A percentile compares a stretch with the other conserved stretches of the same genome.
Evolutionary conservation across 1,140 invertebrate species (phyloP).

Genomic region (Meteorus sp.): DNA sequence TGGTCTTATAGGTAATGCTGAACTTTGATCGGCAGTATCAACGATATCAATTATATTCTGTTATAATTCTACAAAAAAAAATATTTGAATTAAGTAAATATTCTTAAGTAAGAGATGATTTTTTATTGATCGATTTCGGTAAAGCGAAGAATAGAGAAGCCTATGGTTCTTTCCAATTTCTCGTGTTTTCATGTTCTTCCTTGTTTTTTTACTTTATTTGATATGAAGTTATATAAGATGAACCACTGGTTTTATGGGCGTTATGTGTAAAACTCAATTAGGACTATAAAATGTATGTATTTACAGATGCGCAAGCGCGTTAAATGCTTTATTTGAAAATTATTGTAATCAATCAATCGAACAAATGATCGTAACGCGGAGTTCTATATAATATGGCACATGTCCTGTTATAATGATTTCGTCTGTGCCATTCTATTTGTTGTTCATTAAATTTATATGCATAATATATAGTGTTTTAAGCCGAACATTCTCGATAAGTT

Average conservation of each 20-base stretch:
- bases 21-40: not conserved
- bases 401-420: conserved; percentile 11
- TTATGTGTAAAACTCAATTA: conserved; percentile 22
- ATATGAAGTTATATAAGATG: conserved; percentile 5
- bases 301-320: conserved; percentile 24
- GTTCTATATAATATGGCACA: conserved; percentile 26
- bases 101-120: not conserved
- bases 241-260: not conserved
- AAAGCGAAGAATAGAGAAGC: too few species aligned
- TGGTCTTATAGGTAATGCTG: not conserved
- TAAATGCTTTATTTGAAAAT: conserved; percentile 8
- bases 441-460: conserved; percentile 9
- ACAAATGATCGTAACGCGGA: conserved; percentile 7
- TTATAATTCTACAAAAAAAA: not conserved
- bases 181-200: too few species aligned
- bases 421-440: not conserved
- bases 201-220: conserved; percentile 13
- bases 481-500: conserved; percentile 45
- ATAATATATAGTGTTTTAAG: conserved; percentile 32
- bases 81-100: not conserved
- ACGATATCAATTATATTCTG: too few species aligned
- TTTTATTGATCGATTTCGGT: conserved; percentile 7
- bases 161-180: too few species aligned
- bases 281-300: conserved; percentile 23
- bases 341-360: conserved; percentile 8